Evolutionary conservation across 2,113 vertebrate species (phyloP).

Genomic region (Aspidoscelis tigris): DNA sequence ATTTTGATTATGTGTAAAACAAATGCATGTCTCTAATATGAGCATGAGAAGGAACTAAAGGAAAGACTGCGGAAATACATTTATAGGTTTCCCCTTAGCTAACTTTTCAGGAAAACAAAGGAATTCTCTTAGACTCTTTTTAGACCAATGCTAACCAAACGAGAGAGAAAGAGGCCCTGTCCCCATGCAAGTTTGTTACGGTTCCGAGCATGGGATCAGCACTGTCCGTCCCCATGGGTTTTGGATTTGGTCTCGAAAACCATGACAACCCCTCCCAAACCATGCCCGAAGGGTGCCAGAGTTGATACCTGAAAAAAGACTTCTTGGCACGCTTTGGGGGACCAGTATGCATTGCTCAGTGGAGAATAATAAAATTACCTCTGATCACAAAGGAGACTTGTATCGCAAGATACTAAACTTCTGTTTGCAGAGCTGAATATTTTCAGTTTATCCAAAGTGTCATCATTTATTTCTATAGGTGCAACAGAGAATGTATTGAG

Average conservation of each 20-base stretch:
- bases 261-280: no score
- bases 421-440: not conserved
- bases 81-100: not conserved
- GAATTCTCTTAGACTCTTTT: not conserved
- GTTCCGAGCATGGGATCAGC: no score
- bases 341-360: no score
- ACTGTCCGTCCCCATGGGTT: no score
- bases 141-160: not conserved
- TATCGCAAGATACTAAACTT: not conserved
- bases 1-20: no score
- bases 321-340: no score
- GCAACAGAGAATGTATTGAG: constrained; percentile 9
- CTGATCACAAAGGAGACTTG: not conserved
- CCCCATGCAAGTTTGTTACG: no score
- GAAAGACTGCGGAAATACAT: not conserved
- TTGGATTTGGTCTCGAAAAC: no score
- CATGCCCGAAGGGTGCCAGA: no score
- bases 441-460: not conserved
- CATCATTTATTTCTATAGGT: not conserved
- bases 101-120: not conserved
- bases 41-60: no score
- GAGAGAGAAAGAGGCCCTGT: not conserved
- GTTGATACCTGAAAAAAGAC: no score
- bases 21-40: no score
- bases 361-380: not conserved